Evolutionary conservation across 1,140 invertebrate genomes (phyloP), one percentile per base, ranked within the genome.

Genomic region (Drosophila auraria): DNA sequence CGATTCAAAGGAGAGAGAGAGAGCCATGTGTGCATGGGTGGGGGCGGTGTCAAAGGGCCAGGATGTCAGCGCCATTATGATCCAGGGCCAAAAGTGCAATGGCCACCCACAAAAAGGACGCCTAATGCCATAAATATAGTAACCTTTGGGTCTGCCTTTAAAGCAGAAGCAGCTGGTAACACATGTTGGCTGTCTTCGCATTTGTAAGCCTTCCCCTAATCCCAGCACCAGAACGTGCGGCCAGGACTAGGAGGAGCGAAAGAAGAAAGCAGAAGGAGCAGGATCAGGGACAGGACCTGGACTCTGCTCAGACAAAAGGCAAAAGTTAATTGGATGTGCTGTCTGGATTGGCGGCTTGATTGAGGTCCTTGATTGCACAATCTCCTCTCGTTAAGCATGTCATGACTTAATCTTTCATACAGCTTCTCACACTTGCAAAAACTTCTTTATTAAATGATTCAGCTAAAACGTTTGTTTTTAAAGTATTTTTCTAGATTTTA

Each of bases 61-160:
- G 51, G 38, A 82, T 87, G 82, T 87, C 82, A 82, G 42, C 62
- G 62, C 53, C 40, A 86, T 75, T 86, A 78, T 82, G 79, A 79
- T 71, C 61, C 71, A 82, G 69, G 60, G 75, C 65, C 60, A 69
- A 80, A 59, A 69, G 68, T 51, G 69, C 64, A 68, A 63, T 73
- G 73, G 44, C 64, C 54, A 30, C 30, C 20, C 33, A 45, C 36
- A 44, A 40, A 62, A 53, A 45, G 50, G 50, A 44, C 44, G 49
- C 45, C 75, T 76, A 79, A 66, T 68, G 70, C 64, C 68, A 76
- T 87, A 87, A 70, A 79, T 79, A 87, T 82, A 68, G 78, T 87
- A 80, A 82, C 79, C 83, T 72, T 65, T 79, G 20, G 58, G 27
- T 50, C 47, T 36, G 51, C 38, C 44, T 69, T 69, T 47, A 38